Evolutionary conservation across 2,888 invertebrate genomes (phyloP), one percentile per base, ranked within the genome.

Genomic region (Chaitophorus viminalis): DNA sequence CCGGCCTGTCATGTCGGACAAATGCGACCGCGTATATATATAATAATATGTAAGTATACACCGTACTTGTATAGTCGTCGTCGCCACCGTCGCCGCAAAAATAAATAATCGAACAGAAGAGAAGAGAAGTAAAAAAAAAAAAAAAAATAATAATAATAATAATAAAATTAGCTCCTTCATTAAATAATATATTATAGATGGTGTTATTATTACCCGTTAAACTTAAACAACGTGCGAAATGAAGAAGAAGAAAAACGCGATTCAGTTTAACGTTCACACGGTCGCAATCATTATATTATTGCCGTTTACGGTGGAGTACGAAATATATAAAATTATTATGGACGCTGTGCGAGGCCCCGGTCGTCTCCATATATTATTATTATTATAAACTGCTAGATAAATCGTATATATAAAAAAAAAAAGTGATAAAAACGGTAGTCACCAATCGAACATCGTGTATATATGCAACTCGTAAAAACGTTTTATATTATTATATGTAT

Each of bases 1-100:
- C 68, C 68, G 84, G 65, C 36, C 46, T 74, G 84, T 85, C 84
- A 60, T 77, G 84, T 85, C 84, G 76, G 76, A 85, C 84, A 77
- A 76, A 76, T 84, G 84, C 65, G 82, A 82, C 54, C 72, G 54
- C 31, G 82, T 82, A 52, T 29, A 36, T 18, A 54, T 11, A 54
- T 11, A n/a, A n/a, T n/a, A n/a, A n/a, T n/a, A n/a, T n/a, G n/a
- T n/a, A n/a, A n/a, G n/a, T n/a, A n/a, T n/a, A 21, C 60, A 33
- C 33, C 33, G 33, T 33, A 4, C 77, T 31, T 46, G 46, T 54
- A 36, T 25, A 33, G 60, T n/a, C 65, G 79, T 25, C 78, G 78
- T 54, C 78, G 78, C 39, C 68, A 33, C 68, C 65, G 81, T 39
- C 46, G 31, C 70, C 70, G 72, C 82, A 72, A 82, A 82, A 82